Percentiles rank a stretch among this genome's conserved stretches.
Evolutionary conservation across 2,797 vertebrate species (phyloP).

Genomic region (Pseudochirops corinnae): DNA sequence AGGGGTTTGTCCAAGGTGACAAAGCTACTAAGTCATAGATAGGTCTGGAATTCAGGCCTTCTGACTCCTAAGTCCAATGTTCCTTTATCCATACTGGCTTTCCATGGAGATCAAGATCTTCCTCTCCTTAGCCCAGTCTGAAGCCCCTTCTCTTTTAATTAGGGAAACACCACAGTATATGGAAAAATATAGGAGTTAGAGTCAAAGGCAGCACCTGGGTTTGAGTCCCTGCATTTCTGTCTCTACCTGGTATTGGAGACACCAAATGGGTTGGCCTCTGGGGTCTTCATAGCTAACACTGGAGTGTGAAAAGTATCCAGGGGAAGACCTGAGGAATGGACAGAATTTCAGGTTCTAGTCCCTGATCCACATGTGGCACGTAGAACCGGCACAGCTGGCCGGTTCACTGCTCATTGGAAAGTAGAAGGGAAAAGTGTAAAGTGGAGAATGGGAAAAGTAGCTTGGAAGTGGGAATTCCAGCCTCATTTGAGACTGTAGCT

Average conservation of each 20-base stretch:
- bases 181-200: background rate
- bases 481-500: background rate
- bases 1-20: background rate
- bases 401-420: background rate
- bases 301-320: background rate
- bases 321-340: background rate
- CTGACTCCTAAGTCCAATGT: background rate
- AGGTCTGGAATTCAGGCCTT: background rate
- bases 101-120: background rate
- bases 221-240: background rate
- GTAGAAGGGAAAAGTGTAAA: background rate
- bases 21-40: background rate
- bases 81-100: background rate
- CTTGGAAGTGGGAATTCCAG: conserved; percentile 22
- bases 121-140: background rate
- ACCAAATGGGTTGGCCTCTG: background rate
- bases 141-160: background rate
- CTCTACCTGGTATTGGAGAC: conserved; percentile 3
- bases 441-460: background rate
- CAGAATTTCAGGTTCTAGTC: conserved; percentile 15
- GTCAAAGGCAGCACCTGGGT: background rate
- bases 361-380: background rate
- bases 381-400: background rate
- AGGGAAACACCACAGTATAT: background rate
- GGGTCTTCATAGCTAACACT: background rate